Percentiles rank a stretch among this genome's conserved stretches.
These are phyloP conservation scores for Silurus aristotelis DNA, from an alignment of 2,797 vertebrate genomes.

Conservation along the genomic window DNA sequence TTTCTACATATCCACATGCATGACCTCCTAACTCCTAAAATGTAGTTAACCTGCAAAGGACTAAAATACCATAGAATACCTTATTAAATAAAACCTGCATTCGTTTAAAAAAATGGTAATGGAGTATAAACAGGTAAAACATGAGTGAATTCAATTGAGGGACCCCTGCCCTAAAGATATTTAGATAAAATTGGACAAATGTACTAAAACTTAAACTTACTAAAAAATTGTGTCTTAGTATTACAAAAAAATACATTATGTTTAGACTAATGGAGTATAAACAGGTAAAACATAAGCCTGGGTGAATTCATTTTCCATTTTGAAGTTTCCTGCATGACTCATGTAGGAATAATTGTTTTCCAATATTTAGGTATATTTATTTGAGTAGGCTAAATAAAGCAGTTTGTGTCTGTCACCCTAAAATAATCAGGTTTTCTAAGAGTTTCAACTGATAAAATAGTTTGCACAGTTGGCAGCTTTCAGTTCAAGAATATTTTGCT, in stretches of 20 bases:
- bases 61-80: neutral
- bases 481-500: conserved; percentile 10
- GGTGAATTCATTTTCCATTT: neutral
- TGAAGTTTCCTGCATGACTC: neutral
- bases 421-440: conserved; percentile 7
- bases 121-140: neutral
- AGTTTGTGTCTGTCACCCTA: conserved; percentile 37
- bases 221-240: too few species aligned
- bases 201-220: too few species aligned
- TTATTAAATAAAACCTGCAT: neutral
- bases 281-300: too few species aligned
- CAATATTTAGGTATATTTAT: neutral
- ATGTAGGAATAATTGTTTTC: neutral
- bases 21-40: too few species aligned
- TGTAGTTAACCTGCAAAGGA: too few species aligned
- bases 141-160: neutral
- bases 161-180: too few species aligned
- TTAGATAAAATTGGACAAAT: too few species aligned
- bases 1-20: too few species aligned
- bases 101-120: neutral
- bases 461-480: conserved; percentile 52
- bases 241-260: neutral
- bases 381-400: conserved; percentile 8
- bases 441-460: conserved; percentile 46
- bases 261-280: neutral